phyloP scores from a whole-genome alignment of 2,888 invertebrate genomes.

The Caenorhabditis uteleia region DNA sequence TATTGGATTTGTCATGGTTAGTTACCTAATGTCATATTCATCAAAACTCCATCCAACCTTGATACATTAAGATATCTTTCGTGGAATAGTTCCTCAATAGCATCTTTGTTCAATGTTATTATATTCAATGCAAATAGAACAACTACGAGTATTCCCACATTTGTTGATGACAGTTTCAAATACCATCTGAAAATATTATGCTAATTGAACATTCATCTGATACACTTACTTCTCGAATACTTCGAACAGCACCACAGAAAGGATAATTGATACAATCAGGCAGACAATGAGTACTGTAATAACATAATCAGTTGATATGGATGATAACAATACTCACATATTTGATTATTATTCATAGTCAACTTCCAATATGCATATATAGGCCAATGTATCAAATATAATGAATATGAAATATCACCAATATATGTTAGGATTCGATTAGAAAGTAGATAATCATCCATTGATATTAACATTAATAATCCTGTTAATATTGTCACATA shows the following conservation, averaged over 20 bases:
- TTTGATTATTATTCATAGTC: slow-evolving; percentile 7
- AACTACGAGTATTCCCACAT: background rate
- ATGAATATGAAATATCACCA: slow-evolving; percentile 26
- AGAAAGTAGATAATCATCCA: slow-evolving; percentile 10
- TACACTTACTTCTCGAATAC: slow-evolving; percentile 26
- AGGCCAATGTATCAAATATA: slow-evolving; percentile 33
- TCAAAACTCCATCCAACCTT: too few species aligned
- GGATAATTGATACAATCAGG: slow-evolving; percentile 1
- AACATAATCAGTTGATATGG: background rate
- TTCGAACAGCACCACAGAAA: slow-evolving; percentile 8
- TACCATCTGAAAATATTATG: too few species aligned
- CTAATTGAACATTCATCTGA: too few species aligned
- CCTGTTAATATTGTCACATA: too few species aligned
- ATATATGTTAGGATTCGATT: slow-evolving; percentile 17
- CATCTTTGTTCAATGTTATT: slow-evolving; percentile 9
- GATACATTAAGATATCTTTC: too few species aligned
- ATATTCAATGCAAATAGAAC: slow-evolving; percentile 9
- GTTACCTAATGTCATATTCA: too few species aligned
- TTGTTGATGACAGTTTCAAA: slow-evolving; percentile 10
- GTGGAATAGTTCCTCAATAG: too few species aligned
- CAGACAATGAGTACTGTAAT: slow-evolving; percentile 8
- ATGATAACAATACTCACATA: background rate
- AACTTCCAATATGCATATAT: slow-evolving; percentile 30
- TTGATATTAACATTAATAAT: too few species aligned
- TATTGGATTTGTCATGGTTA: too few species aligned